phyloP scores from a whole-genome alignment of 2,888 invertebrate species.

The Erpobdella octoculata region DNA sequence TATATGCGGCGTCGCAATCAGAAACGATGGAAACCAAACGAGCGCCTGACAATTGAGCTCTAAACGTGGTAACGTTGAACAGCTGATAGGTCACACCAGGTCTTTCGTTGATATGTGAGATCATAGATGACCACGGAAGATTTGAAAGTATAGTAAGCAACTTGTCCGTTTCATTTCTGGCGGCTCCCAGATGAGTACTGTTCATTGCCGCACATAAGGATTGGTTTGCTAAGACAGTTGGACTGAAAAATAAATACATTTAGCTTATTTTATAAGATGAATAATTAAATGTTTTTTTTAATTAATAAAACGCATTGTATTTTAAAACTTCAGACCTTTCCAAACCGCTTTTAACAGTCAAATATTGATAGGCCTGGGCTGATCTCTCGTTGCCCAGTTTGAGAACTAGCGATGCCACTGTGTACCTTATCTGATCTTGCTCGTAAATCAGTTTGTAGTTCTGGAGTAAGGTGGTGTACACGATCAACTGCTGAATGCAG shows the following conservation, averaged over 20 bases:
- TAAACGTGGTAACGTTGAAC: background rate
- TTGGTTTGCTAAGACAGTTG: background rate
- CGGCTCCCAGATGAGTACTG: background rate
- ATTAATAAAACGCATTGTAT: no score
- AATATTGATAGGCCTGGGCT: background rate
- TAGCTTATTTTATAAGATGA: no score
- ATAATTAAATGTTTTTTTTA: no score
- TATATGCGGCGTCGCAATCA: background rate
- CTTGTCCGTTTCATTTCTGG: background rate
- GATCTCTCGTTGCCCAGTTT: slow-evolving; percentile 15
- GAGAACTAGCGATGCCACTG: background rate
- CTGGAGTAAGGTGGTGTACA: background rate
- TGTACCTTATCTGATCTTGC: background rate
- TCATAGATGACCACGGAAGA: background rate
- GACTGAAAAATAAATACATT: background rate
- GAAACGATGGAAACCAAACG: background rate
- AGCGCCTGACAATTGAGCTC: background rate
- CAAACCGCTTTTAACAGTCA: background rate
- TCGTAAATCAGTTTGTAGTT: background rate
- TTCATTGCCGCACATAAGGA: background rate
- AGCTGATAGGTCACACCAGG: no score
- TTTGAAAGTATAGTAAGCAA: background rate
- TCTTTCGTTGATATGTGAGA: background rate
- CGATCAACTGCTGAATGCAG: slow-evolving; percentile 7
- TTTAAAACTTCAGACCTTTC: background rate